A percentile compares a stretch with the other conserved stretches of the same genome.
These are phyloP conservation scores for Ahaetulla prasina DNA, from an alignment of 2,113 vertebrate genomes.

Conservation along the genomic window DNA sequence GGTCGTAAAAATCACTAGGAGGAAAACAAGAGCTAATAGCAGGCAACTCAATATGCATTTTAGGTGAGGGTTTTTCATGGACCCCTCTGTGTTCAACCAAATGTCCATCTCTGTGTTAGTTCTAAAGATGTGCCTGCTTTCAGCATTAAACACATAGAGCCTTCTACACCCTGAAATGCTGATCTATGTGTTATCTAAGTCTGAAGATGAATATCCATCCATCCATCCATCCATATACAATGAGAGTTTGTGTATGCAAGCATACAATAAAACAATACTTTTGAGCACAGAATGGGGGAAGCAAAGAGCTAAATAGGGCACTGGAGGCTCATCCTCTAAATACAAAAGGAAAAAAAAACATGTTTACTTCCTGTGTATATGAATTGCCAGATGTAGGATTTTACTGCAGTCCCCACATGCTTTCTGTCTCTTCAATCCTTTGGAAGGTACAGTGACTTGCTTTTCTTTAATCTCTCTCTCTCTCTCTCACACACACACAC, in stretches of 20 bases:
- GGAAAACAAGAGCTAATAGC: background rate
- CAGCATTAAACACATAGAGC: background rate
- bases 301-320: background rate
- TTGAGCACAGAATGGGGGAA: background rate
- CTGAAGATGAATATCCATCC: no score
- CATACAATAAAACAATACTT: background rate
- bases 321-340: background rate
- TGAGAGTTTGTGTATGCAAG: background rate
- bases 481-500: no score
- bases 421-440: background rate
- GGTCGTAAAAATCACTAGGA: background rate
- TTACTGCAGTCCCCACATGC: background rate
- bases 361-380: background rate
- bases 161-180: background rate
- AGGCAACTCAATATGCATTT: background rate
- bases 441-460: background rate
- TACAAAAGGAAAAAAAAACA: background rate
- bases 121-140: background rate
- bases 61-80: background rate
- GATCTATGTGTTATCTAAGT: background rate
- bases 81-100: background rate
- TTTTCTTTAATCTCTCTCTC: background rate
- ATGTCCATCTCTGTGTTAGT: background rate
- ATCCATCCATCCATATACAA: background rate
- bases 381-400: background rate